phyloP scores from a whole-genome alignment of 2,888 invertebrate species.

The Limenitis camilla region DNA sequence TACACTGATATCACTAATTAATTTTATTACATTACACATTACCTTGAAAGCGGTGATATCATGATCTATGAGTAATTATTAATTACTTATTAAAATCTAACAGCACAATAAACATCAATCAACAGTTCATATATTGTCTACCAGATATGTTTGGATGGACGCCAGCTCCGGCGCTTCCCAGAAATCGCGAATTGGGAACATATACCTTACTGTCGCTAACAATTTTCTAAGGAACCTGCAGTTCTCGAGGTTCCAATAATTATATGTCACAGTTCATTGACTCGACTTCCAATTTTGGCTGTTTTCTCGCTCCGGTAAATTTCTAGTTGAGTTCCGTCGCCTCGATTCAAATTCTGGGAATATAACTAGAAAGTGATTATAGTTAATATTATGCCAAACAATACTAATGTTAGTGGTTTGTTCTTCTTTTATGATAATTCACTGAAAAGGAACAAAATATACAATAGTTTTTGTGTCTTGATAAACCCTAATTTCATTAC shows the following conservation, averaged over 20 bases:
- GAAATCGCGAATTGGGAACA: conserved; percentile 22
- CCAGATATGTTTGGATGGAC: conserved; percentile 15
- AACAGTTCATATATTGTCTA: conserved; percentile 17
- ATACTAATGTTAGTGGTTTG: too few relatives aligned
- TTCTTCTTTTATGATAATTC: too few relatives aligned
- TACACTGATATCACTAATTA: neutral
- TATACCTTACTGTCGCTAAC: conserved; percentile 25
- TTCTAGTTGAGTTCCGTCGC: conserved; percentile 8
- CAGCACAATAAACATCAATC: conserved; percentile 15
- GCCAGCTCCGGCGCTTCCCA: conserved; percentile 20
- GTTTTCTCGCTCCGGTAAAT: conserved; percentile 5
- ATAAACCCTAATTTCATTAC: too few relatives aligned
- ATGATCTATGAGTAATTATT: neutral
- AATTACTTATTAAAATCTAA: conserved; percentile 2
- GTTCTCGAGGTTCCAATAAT: conserved; percentile 18
- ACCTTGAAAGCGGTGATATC: neutral
- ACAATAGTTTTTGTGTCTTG: too few relatives aligned
- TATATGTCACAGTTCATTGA: conserved; percentile 23
- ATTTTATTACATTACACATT: conserved; percentile 1
- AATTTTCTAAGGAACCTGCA: conserved; percentile 31
- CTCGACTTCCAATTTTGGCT: conserved; percentile 13
- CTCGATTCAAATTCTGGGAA: conserved; percentile 2
- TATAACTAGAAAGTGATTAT: neutral
- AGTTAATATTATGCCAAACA: neutral
- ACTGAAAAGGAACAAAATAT: too few relatives aligned